A percentile compares a stretch with the other conserved stretches of the same genome.
These are phyloP conservation scores for Eupithecia dodoneata DNA, from an alignment of 2,888 invertebrate genomes.

Conservation along the genomic window DNA sequence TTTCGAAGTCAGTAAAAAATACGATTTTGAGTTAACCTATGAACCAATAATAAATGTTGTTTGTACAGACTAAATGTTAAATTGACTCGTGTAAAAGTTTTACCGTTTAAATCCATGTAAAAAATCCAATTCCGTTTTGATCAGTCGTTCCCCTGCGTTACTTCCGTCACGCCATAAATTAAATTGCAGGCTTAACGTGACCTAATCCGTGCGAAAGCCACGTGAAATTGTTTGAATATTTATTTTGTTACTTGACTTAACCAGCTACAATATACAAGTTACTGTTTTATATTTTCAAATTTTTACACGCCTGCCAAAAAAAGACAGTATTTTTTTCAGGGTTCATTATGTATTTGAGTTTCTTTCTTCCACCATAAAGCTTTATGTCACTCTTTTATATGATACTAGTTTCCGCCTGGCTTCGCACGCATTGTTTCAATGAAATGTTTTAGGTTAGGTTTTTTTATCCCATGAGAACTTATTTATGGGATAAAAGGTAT, in stretches of 20 bases:
- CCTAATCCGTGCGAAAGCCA: neutral
- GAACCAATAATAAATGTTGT: neutral
- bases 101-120: neutral
- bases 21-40: neutral
- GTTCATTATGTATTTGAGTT: neutral
- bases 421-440: no score
- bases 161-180: constrained; percentile 7
- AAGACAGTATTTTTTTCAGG: neutral
- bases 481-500: no score
- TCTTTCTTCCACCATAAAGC: neutral
- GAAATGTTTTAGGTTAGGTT: no score
- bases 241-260: neutral
- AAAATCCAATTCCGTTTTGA: neutral
- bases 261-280: neutral
- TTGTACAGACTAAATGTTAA: neutral
- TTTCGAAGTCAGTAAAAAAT: neutral
- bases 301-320: neutral
- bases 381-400: neutral
- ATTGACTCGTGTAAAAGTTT: neutral
- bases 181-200: neutral
- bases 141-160: neutral
- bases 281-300: neutral
- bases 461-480: no score
- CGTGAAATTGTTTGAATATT: constrained; percentile 5
- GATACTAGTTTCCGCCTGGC: neutral